These are phyloP conservation scores for Megaceryle torquata DNA, from an alignment of 2,113 vertebrate genomes.

Conservation along the genomic window DNA sequence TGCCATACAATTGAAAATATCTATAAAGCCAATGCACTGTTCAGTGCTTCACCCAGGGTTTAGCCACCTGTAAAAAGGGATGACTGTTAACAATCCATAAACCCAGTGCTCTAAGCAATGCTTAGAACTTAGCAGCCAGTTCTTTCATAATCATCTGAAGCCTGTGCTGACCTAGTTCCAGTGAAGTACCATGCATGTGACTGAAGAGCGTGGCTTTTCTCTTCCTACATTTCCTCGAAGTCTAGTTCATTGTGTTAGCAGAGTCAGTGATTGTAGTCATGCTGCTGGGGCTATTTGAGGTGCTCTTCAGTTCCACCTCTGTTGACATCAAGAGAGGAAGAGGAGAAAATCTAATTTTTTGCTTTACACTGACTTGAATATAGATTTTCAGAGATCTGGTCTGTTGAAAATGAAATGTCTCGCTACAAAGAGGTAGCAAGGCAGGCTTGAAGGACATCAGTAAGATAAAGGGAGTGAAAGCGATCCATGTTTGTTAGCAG, in stretches of 20 bases:
- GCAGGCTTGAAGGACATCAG: not conserved
- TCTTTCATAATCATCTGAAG: not conserved
- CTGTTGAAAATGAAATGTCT: not conserved
- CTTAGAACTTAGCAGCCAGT: not conserved
- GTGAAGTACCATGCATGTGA: not conserved
- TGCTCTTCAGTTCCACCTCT: not conserved
- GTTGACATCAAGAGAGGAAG: not conserved
- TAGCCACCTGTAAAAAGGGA: not conserved
- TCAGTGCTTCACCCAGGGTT: not conserved
- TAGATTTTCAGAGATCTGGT: not conserved
- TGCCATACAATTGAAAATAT: not conserved
- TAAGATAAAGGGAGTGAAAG: not conserved
- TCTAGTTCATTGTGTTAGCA: not conserved
- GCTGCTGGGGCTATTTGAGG: not conserved
- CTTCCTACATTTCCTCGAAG: not conserved
- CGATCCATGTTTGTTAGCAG: not conserved
- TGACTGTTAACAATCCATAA: not conserved
- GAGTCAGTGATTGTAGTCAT: not conserved
- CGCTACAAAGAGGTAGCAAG: not conserved
- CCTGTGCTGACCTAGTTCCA: not conserved
- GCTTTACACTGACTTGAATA: not conserved
- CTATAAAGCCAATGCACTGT: not conserved
- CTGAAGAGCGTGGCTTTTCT: not conserved
- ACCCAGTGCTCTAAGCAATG: rapidly evolving
- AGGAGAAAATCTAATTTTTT: not conserved